Evolutionary conservation across 2,888 invertebrate species (phyloP).

Genomic region (Homarus gammarus): DNA sequence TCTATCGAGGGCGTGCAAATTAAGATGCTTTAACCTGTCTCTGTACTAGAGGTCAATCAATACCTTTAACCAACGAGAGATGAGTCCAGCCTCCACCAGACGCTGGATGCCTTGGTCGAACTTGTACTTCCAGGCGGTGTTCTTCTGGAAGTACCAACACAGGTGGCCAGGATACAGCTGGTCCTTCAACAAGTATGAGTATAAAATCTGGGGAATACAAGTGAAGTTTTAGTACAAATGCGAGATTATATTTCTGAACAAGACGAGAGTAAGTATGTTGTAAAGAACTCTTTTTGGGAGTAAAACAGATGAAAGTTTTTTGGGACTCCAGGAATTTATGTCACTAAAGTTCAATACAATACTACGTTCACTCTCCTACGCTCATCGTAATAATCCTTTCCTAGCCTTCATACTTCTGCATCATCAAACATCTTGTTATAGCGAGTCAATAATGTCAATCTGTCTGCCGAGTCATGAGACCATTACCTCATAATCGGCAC

Average conservation of each 20-base stretch:
- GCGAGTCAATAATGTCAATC: neutral
- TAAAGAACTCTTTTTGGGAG: too few relatives aligned
- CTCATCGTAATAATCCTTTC: too few relatives aligned
- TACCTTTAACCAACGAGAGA: slow-evolving; percentile 56
- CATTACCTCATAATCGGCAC: neutral
- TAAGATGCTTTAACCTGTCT: too few relatives aligned
- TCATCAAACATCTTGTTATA: neutral
- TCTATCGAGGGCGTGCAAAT: too few relatives aligned
- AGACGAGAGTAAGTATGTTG: neutral
- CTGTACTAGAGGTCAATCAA: neutral
- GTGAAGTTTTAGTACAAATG: neutral
- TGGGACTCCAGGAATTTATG: too few relatives aligned
- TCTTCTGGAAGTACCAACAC: slow-evolving; percentile 65
- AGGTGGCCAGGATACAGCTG: slow-evolving; percentile 59
- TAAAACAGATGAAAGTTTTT: too few relatives aligned
- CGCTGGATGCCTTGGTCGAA: slow-evolving; percentile 36
- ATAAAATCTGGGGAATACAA: neutral
- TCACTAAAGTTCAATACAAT: too few relatives aligned
- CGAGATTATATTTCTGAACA: neutral
- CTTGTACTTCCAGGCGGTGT: slow-evolving; percentile 63
- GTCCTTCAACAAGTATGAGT: slow-evolving; percentile 39
- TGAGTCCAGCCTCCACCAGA: slow-evolving; percentile 51
- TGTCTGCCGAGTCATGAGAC: neutral
- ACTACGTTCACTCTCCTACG: too few relatives aligned
- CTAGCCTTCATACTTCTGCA: too few relatives aligned